A percentile compares a stretch with the other conserved stretches of the same genome.
phyloP scores from a whole-genome alignment of 2,888 invertebrate species.

The Rhamphomyia laevipes region DNA sequence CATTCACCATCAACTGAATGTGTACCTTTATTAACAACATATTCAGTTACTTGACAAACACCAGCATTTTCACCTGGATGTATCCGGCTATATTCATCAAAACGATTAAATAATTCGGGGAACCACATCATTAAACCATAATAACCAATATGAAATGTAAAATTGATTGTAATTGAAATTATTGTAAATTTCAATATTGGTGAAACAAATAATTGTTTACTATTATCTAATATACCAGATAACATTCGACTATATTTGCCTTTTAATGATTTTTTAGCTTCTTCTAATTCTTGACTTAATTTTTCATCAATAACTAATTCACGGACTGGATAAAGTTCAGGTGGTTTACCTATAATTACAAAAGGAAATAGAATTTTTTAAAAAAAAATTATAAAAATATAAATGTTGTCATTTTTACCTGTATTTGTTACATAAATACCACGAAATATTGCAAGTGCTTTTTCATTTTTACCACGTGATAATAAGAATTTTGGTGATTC shows the following conservation, averaged over 20 bases:
- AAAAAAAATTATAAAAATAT: too few species aligned
- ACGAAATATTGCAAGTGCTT: slow-evolving; percentile 69
- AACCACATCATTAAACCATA: slow-evolving; percentile 97
- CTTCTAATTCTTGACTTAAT: slow-evolving; percentile 29
- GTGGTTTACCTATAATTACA: too few species aligned
- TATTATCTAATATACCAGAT: slow-evolving; percentile 65
- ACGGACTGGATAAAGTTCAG: slow-evolving; percentile 65
- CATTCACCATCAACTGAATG: slow-evolving; percentile 47
- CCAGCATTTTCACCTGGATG: slow-evolving; percentile 53
- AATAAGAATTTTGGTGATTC: slow-evolving; percentile 87
- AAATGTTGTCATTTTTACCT: too few species aligned
- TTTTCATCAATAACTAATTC: slow-evolving; percentile 52
- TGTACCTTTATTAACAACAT: slow-evolving; percentile 52
- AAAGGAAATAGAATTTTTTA: too few species aligned
- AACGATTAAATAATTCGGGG: slow-evolving; percentile 85
- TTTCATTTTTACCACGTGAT: slow-evolving; percentile 63
- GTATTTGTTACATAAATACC: slow-evolving; percentile 74
- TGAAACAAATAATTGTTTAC: slow-evolving; percentile 65
- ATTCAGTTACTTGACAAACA: slow-evolving; percentile 66
- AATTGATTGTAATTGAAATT: slow-evolving; percentile 80
- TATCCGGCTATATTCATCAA: slow-evolving; percentile 62
- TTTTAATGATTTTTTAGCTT: slow-evolving; percentile 42
- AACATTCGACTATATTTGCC: slow-evolving; percentile 63
- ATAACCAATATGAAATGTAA: slow-evolving; percentile 90
- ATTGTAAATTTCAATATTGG: slow-evolving; percentile 73